Conservation (phyloP, 2,888 invertebrate species). For the Ceratothoa steindachneri region DNA sequence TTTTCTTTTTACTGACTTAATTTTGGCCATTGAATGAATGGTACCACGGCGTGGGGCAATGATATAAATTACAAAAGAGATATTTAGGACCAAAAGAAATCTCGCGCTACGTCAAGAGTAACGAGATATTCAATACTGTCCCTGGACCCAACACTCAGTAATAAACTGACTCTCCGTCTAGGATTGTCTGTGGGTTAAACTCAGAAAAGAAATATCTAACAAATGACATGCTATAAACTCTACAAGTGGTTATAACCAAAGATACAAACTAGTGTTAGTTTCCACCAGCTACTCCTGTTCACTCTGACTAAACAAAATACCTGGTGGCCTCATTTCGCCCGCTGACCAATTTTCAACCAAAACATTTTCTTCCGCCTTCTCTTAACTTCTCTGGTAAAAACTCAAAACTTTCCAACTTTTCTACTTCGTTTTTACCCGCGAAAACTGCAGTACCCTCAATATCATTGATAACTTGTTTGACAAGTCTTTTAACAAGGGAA, state of each 20-base stretch:
- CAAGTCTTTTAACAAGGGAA: not conserved
- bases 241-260: not conserved
- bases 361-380: not conserved
- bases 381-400: not conserved
- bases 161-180: not conserved
- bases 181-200: not conserved
- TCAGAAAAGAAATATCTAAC: not conserved
- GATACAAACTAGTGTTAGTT: not conserved
- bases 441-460: not conserved
- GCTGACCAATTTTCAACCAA: not conserved
- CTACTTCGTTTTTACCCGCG: not conserved
- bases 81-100: constrained; percentile 6
- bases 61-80: not conserved
- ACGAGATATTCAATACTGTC: constrained; percentile 21
- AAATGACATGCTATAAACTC: not conserved
- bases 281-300: not conserved
- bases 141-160: constrained; percentile 44
- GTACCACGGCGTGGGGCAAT: no score
- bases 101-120: not conserved
- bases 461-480: not conserved
- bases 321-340: constrained; percentile 1
- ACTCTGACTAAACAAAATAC: not conserved
- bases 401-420: not conserved
- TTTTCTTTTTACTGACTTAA: no score
- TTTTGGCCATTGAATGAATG: not conserved